Conservation (phyloP, 2,888 invertebrate species). For the Leucozona laternaria region DNA sequence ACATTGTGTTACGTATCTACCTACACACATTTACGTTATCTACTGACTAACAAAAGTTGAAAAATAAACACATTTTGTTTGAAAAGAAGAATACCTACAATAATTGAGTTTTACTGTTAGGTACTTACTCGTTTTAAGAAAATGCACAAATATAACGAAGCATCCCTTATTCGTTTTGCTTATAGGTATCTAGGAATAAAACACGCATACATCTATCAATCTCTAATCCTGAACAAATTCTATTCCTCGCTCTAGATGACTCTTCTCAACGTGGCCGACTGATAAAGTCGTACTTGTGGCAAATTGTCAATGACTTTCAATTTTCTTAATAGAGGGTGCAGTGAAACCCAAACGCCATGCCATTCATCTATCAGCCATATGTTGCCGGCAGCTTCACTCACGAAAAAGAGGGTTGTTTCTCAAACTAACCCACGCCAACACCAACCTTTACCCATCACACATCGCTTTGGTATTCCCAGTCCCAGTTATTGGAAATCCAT, state of each 20-base stretch:
- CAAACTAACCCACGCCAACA: constrained; percentile 33
- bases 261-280: constrained; percentile 41
- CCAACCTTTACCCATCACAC: constrained; percentile 21
- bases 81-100: no score
- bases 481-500: constrained; percentile 74
- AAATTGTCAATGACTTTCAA: constrained; percentile 76
- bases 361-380: constrained; percentile 49
- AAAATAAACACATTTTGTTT: no score
- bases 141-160: background rate
- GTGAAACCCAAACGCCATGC: constrained; percentile 40
- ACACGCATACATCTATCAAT: constrained; percentile 59
- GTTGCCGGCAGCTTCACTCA: constrained; percentile 54
- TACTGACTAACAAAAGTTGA: no score
- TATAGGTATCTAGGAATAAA: constrained; percentile 7
- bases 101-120: constrained; percentile 29
- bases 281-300: constrained; percentile 71
- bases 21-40: no score
- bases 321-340: constrained; percentile 73
- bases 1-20: no score
- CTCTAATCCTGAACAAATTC: constrained; percentile 57
- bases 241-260: constrained; percentile 30
- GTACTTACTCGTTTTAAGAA: background rate
- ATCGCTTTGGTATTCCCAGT: constrained; percentile 41
- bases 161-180: constrained; percentile 24
- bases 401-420: constrained; percentile 44